Percentiles rank a stretch among this genome's conserved stretches.
phyloP scores from a whole-genome alignment of 1,140 invertebrate species.

The Stegodyphus dumicola region DNA sequence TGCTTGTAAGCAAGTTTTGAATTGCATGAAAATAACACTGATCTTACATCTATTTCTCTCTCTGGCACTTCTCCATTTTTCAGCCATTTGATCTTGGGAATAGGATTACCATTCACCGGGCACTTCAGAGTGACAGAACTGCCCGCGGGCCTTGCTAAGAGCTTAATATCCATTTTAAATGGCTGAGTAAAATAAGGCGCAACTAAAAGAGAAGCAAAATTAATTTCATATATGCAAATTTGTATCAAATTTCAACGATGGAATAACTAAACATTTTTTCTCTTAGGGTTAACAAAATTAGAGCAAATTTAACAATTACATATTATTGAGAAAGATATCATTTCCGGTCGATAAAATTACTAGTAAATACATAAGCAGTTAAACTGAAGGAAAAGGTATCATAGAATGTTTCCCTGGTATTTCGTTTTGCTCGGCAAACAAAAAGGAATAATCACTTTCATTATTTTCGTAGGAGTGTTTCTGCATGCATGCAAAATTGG shows the following conservation, averaged over 20 bases:
- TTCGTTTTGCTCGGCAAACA: no score
- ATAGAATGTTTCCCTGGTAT: no score
- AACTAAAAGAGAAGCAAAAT: constrained; percentile 13
- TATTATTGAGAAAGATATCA: no score
- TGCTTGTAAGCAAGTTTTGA: no score
- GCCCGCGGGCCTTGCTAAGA: constrained; percentile 76
- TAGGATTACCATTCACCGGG: constrained; percentile 71
- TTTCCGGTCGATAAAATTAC: no score
- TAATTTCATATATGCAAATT: not conserved
- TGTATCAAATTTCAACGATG: not conserved
- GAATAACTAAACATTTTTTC: not conserved
- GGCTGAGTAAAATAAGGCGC: constrained; percentile 7
- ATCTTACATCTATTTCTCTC: not conserved
- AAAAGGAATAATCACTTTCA: no score
- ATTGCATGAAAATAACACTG: no score
- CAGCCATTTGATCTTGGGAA: constrained; percentile 6
- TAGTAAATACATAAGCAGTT: no score
- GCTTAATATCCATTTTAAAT: constrained; percentile 5
- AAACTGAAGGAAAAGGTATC: no score
- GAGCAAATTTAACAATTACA: not conserved
- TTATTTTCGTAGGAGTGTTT: no score
- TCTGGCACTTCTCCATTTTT: not conserved
- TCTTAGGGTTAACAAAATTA: not conserved
- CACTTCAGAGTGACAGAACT: constrained; percentile 76
- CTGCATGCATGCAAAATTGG: no score